Conservation (phyloP, 2,113 vertebrate genomes). For the Muntiacus muntjak region DNA sequence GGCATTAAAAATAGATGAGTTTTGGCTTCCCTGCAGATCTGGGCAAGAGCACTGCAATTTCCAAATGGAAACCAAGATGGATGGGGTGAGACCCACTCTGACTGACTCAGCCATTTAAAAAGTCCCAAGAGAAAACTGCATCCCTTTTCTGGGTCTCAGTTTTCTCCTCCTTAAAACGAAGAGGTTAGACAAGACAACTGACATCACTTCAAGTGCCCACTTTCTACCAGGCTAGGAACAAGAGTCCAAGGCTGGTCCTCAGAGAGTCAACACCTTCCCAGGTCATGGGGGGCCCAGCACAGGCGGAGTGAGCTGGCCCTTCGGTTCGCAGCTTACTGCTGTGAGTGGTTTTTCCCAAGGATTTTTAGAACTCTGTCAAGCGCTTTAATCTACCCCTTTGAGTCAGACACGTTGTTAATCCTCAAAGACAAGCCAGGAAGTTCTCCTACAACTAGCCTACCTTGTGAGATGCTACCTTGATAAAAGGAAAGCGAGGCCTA, state of each 20-base stretch:
- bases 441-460: background rate
- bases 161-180: background rate
- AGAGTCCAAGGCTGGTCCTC: background rate
- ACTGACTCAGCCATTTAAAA: conserved; percentile 51
- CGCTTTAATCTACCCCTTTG: background rate
- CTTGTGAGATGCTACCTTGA: background rate
- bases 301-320: background rate
- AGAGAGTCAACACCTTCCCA: background rate
- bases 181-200: background rate
- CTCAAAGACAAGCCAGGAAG: background rate
- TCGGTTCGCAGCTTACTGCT: background rate
- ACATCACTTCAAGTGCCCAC: background rate
- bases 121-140: background rate
- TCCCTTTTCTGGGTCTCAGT: background rate
- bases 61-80: conserved; percentile 54
- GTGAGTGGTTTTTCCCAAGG: background rate
- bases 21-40: conserved; percentile 44
- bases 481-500: background rate
- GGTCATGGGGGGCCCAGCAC: background rate
- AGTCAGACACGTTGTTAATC: conserved; percentile 1
- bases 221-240: background rate
- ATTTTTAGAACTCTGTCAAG: conserved; percentile 16
- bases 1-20: conserved; percentile 64
- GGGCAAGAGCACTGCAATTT: conserved; percentile 42
- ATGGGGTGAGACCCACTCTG: background rate